Evolutionary conservation across 2,113 vertebrate species (phyloP), one percentile per base, ranked within the genome.

Genomic region (Cyprinodon brontotheroides): DNA sequence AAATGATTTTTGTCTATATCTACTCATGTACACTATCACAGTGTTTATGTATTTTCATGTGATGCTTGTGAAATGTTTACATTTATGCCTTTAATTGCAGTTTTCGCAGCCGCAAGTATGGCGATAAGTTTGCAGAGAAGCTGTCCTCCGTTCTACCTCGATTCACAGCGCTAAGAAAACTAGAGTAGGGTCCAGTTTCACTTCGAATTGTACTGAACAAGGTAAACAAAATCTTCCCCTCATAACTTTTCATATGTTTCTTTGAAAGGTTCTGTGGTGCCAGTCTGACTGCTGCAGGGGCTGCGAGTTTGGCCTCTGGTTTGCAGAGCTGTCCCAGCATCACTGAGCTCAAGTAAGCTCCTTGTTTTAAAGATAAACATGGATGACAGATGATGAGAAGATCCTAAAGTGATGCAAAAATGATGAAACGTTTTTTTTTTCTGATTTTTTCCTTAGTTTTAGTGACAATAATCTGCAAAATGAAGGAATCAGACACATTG

Each of bases 41-140:
- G 2, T 22, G 29, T 66, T 17, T 14, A 17, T 9, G 11, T 17
- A 40, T 57, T 61, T 71, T 12, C 13, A 36, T 57, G 5, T 64
- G 1, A 50, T 12, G 62, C 2, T 67, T 11, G 8, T 41, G 4
- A 1, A 67, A 20, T 29, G 14, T 66, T 65, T 8, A 13, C 61
- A 87, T 65, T 69, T 17, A 71, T 40, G 78, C 77, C 7, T 53
- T 53, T 53, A 1, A n/a, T 57, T 57, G 50, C 82, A 98, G 97
- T 77, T 97, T 98, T 87, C 95, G 89, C n/a, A 92, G 95, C 74
- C 94, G 96, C 64, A 98, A 93, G 59, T 97, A 93, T 48, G 94
- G 93, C 0, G 89, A 97, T 22, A 92, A 84, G 72, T 97, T 99
- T 90, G 96, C 95, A 5, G 92, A 95, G 87, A 95, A 93, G 78